Evolutionary conservation across 2,888 invertebrate genomes (phyloP), one percentile per base, ranked within the genome.

Genomic region (Tromatobia lineatoria): DNA sequence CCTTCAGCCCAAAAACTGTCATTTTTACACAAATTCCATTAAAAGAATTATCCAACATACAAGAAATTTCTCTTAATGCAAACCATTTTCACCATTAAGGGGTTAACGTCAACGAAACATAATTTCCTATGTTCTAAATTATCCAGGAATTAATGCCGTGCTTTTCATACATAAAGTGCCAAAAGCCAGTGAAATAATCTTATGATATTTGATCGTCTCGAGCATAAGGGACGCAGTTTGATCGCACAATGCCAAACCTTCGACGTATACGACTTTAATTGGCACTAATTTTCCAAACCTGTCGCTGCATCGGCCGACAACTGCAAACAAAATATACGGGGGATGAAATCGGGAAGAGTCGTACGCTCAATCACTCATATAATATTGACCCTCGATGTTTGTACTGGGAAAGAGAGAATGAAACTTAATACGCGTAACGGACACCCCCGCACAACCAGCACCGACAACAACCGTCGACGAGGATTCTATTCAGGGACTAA

Each of bases 231-330:
- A 1, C 18, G 59, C 2, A 25, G 57, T 29, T 25, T 13, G 25
- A 57, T 25, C 15, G 13, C 29, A 59, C 29, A 59, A 59, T 29
- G 13, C 29, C 1, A 15, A 15, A 34, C 15, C 64, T 34, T 38
- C 42, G 38, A 38, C 1, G 23, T 67, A 86, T 88, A 87, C 87
- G 86, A 86, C 54, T 89, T 88, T 92, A 93, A 93, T 93, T 92
- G 92, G 90, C 85, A 90, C 91, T 92, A 93, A 93, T 93, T 93
- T 91, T 73, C 83, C 69, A 89, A 88, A 90, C 91, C 91, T 91
- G 90, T 87, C 87, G 87, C 77, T 57, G 79, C 76, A 76, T 83
- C 70, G 66, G 85, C 86, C 88, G 82, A 89, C 90, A 89, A 90
- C 88, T 84, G 91, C 91, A 93, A 93, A 93, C 91, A 93, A 88